Evolutionary conservation across 37 sponge, comb jelly and placozoan genomes (phyloP).

Genomic region (Amphimedon queenslandica): DNA sequence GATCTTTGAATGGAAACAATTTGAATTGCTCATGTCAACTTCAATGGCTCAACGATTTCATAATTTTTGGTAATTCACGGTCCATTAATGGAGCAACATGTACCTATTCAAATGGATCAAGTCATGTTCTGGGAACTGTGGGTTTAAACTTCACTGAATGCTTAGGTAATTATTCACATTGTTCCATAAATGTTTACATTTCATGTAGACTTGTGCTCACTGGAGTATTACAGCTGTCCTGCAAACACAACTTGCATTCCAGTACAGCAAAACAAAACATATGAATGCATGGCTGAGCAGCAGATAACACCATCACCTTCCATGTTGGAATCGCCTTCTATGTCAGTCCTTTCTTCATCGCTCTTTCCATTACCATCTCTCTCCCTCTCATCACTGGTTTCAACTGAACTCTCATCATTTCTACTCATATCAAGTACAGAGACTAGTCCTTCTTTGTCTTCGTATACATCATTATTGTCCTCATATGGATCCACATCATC

Average conservation of each 20-base stretch:
- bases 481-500: not conserved
- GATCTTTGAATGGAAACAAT: not conserved
- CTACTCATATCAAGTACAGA: not conserved
- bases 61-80: not conserved
- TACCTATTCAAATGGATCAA: not conserved
- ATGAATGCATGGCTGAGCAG: not conserved
- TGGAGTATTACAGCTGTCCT: conserved; percentile 30
- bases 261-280: not conserved
- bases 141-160: not conserved
- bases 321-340: no score
- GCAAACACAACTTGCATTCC: conserved; percentile 17
- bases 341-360: conserved; percentile 1
- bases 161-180: not conserved
- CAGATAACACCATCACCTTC: conserved; percentile 1
- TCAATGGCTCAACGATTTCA: conserved; percentile 25
- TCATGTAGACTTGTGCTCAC: conserved; percentile 6
- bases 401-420: not conserved
- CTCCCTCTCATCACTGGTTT: not conserved
- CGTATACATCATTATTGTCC: not conserved
- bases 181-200: not conserved
- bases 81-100: not conserved
- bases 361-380: conserved; percentile 7
- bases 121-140: not conserved
- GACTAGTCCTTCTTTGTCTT: not conserved
- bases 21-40: conserved; percentile 44